A percentile compares a stretch with the other conserved stretches of the same genome.
Evolutionary conservation across 2,113 vertebrate genomes (phyloP).

Genomic region (Odobenus rosmarus): DNA sequence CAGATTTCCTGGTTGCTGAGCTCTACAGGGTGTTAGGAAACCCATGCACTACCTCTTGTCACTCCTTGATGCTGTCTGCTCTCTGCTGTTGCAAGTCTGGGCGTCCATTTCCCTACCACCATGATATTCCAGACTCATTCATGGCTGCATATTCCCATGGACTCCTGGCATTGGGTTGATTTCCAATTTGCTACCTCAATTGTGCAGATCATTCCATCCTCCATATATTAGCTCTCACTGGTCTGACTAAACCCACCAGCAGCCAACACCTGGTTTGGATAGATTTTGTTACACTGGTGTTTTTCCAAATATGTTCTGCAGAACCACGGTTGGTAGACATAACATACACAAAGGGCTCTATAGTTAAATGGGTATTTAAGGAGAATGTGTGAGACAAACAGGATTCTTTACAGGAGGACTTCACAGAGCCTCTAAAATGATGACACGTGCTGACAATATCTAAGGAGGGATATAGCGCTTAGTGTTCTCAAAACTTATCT

Average conservation of each 20-base stretch:
- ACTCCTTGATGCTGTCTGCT: background rate
- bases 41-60: background rate
- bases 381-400: background rate
- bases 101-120: background rate
- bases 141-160: background rate
- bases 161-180: background rate
- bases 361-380: background rate
- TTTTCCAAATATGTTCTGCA: background rate
- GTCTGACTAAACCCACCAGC: background rate
- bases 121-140: background rate
- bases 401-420: background rate
- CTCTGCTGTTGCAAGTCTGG: background rate
- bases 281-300: background rate
- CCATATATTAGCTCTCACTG: background rate
- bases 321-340: background rate
- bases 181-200: background rate
- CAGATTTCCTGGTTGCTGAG: background rate
- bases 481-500: background rate
- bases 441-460: background rate
- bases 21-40: too few species aligned
- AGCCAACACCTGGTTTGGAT: background rate
- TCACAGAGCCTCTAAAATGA: background rate
- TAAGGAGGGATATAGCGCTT: background rate
- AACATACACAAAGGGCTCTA: background rate
- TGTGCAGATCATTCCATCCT: background rate